A percentile compares a stretch with the other conserved stretches of the same genome.
These are phyloP conservation scores for Spisula subtruncata DNA, from an alignment of 2,888 invertebrate species.

Conservation along the genomic window DNA sequence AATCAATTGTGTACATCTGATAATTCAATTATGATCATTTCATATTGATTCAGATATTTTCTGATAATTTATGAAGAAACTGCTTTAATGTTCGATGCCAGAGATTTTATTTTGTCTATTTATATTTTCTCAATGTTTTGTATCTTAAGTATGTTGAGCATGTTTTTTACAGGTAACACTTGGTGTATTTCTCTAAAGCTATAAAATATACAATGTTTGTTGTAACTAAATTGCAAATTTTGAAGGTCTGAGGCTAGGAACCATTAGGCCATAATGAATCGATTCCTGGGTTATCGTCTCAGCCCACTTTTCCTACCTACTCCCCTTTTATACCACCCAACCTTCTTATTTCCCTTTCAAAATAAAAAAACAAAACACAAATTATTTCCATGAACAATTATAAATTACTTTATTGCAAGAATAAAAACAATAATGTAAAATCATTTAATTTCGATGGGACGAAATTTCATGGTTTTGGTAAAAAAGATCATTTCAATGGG, in stretches of 20 bases:
- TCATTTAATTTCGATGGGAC: too few relatives aligned
- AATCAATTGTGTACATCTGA: too few relatives aligned
- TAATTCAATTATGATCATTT: too few relatives aligned
- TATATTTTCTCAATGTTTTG: not conserved
- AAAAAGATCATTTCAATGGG: too few relatives aligned
- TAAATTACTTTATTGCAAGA: too few relatives aligned
- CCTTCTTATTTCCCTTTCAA: not conserved
- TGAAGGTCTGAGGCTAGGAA: not conserved
- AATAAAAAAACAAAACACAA: too few relatives aligned
- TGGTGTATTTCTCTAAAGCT: constrained; percentile 14
- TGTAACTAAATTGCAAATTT: not conserved
- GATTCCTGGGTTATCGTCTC: too few relatives aligned
- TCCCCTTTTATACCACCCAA: not conserved
- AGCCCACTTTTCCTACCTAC: too few relatives aligned
- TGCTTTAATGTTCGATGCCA: not conserved
- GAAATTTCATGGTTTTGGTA: too few relatives aligned
- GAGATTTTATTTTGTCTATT: not conserved
- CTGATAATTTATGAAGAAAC: not conserved
- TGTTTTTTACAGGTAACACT: not conserved
- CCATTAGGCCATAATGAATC: not conserved
- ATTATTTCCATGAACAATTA: too few relatives aligned
- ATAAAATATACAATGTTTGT: not conserved
- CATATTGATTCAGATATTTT: not conserved
- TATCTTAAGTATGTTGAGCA: not conserved
- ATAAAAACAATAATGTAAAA: too few relatives aligned